Percentiles rank a stretch among this genome's conserved stretches.
Evolutionary conservation across 1,140 invertebrate genomes (phyloP).

Genomic region (Leptinotarsa undecemlineata): DNA sequence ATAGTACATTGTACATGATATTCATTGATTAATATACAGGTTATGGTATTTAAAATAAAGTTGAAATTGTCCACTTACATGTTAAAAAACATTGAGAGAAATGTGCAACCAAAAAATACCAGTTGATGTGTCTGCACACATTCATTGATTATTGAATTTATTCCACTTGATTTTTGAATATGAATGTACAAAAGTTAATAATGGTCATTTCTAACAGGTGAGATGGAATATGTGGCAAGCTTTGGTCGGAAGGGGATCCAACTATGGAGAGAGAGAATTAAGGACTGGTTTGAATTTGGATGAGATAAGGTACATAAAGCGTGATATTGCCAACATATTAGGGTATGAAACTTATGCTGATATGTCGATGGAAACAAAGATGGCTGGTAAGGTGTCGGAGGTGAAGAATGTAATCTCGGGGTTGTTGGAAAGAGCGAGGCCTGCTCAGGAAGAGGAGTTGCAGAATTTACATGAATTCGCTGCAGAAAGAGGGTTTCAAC

Average conservation of each 20-base stretch:
- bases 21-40: too few relatives aligned
- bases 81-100: too few relatives aligned
- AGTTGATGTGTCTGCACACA: too few relatives aligned
- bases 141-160: too few relatives aligned
- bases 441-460: slow-evolving; percentile 78
- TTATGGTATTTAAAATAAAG: too few relatives aligned
- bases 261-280: slow-evolving; percentile 64
- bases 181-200: too few relatives aligned
- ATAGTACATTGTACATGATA: too few relatives aligned
- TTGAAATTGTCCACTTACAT: too few relatives aligned
- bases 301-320: slow-evolving; percentile 71
- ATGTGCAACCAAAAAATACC: too few relatives aligned
- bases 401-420: slow-evolving; percentile 74
- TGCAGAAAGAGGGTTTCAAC: slow-evolving; percentile 69
- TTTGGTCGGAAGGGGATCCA: slow-evolving; percentile 70
- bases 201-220: too few relatives aligned
- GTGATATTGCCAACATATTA: slow-evolving; percentile 73
- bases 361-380: slow-evolving; percentile 93
- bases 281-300: slow-evolving; percentile 78
- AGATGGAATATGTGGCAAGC: slow-evolving; percentile 85
- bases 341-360: slow-evolving; percentile 81
- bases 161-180: too few relatives aligned
- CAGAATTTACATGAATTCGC: slow-evolving; percentile 76
- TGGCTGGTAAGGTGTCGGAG: slow-evolving; percentile 83
- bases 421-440: slow-evolving; percentile 68